Percentiles rank a stretch among this genome's conserved stretches.
These are phyloP conservation scores for Amphiprion clarkii DNA, from an alignment of 2,797 vertebrate genomes.

Conservation along the genomic window DNA sequence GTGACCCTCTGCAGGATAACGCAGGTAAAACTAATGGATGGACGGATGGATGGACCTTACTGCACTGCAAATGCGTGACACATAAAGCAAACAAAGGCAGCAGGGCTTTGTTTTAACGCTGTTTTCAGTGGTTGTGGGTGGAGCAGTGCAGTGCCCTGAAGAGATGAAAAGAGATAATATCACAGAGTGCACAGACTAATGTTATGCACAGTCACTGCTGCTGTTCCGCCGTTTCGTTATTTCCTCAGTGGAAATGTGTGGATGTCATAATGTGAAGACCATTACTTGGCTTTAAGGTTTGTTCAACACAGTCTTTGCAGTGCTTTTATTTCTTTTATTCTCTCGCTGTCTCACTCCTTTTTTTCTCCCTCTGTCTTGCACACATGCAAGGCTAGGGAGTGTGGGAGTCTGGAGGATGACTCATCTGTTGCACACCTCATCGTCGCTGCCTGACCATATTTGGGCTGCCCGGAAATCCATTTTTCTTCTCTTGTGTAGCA, in stretches of 20 bases:
- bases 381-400: conserved; percentile 70
- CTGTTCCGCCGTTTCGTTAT: conserved; percentile 8
- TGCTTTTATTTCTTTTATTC: conserved; percentile 57
- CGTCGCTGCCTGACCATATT: conserved; percentile 79
- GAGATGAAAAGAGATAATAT: conserved; percentile 6
- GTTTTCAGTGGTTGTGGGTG: neutral
- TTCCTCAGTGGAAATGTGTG: conserved; percentile 36
- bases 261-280: conserved; percentile 45
- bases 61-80: conserved; percentile 9
- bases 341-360: conserved; percentile 38
- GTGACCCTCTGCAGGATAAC: too few relatives aligned
- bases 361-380: conserved; percentile 63
- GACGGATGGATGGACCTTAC: neutral
- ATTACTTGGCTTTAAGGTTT: conserved; percentile 57
- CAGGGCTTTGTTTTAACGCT: conserved; percentile 1
- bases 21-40: too few relatives aligned
- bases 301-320: conserved; percentile 32
- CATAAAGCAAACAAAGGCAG: neutral
- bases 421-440: conserved; percentile 87
- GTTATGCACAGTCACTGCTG: conserved; percentile 37
- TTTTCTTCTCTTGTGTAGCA: conserved; percentile 58
- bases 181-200: conserved; percentile 20
- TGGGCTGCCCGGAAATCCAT: conserved; percentile 83
- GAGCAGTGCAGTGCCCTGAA: neutral
- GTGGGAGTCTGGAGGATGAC: conserved; percentile 82